Base-by-base conservation (phyloP, 2,113 vertebrate genomes). In the Microcebus jonahi region DNA sequence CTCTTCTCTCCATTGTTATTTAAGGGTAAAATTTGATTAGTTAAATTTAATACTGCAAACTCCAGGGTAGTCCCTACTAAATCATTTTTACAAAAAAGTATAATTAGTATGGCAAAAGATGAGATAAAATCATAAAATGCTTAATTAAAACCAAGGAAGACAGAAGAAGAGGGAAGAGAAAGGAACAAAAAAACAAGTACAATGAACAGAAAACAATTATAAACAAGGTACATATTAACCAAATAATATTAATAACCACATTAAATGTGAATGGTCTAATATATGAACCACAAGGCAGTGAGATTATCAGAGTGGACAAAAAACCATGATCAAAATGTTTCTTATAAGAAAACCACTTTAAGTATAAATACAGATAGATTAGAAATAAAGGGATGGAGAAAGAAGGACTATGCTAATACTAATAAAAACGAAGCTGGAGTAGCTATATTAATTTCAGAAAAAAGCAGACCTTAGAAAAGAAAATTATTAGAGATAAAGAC, bases 31-130 rank as follows among this genome's bases (percentile, higher is more conserved):
- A 73, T 75, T 88, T 92, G 59, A 79, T 65, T 39, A 63, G 25
- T 84, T 77, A 87, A 90, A 94, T n/a, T n/a, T n/a, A 94, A 85
- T 68, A 68, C 70, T 65, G 10, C 45, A 77, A 92, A 39, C 2
- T 84, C 11, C 13, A 81, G 57, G 20, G 34, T 23, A 80, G 34
- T 18, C 8, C 2, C 34, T 91, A 45, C 77, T 94, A 70, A 88
- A 70, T 36, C 77, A 83, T 71, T 92, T 91, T 75, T 42, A 82
- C 13, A 90, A 68, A 87, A 11, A 91, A 68, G 21, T 59, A n/a
- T 68, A 67, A 81, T 75, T 48, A 42, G 31, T 63, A 80, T 79
- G 36, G 23, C 31, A 50, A 88, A 84, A 77, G 27, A 81, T 59
- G 39, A 82, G 29, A 42, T 63, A 93, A 71, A 65, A 85, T 80